Conservation (phyloP, 1,140 invertebrate species). For the Brachionus calyciflorus region DNA sequence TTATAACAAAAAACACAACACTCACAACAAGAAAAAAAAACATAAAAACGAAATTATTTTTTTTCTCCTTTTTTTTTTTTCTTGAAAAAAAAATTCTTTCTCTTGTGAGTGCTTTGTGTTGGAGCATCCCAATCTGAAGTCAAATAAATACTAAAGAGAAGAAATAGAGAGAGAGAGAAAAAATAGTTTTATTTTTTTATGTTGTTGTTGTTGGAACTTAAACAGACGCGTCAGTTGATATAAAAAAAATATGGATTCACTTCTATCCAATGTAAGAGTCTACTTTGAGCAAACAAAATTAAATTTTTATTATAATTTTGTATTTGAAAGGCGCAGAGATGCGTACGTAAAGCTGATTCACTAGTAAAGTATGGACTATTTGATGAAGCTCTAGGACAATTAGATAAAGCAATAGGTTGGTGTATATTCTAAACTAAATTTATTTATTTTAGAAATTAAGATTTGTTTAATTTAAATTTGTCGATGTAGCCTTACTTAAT, state of each 20-base stretch:
- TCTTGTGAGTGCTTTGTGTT: constrained; percentile 11
- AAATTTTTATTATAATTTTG: not conserved
- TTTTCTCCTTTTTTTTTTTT: constrained; percentile 28
- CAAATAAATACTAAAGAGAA: too few species aligned
- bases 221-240: too few species aligned
- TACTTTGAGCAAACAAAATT: not conserved
- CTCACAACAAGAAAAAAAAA: too few species aligned
- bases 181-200: constrained; percentile 8
- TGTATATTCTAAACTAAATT: too few species aligned
- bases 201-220: not conserved
- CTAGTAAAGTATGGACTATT: constrained; percentile 9
- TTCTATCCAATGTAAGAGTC: constrained; percentile 25
- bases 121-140: constrained; percentile 21
- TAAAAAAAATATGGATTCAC: constrained; percentile 27
- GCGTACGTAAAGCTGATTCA: constrained; percentile 26
- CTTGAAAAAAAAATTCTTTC: not conserved
- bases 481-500: not conserved
- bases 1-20: constrained; percentile 23
- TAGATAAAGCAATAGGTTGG: constrained; percentile 32
- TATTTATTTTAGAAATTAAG: not conserved
- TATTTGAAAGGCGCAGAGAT: not conserved
- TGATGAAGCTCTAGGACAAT: constrained; percentile 22
- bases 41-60: constrained; percentile 40
- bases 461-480: not conserved
- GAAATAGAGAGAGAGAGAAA: constrained; percentile 9